Percentiles rank a stretch among this genome's conserved stretches.
Evolutionary conservation across 1,140 invertebrate genomes (phyloP).

Genomic region (Steinernema feltiae): DNA sequence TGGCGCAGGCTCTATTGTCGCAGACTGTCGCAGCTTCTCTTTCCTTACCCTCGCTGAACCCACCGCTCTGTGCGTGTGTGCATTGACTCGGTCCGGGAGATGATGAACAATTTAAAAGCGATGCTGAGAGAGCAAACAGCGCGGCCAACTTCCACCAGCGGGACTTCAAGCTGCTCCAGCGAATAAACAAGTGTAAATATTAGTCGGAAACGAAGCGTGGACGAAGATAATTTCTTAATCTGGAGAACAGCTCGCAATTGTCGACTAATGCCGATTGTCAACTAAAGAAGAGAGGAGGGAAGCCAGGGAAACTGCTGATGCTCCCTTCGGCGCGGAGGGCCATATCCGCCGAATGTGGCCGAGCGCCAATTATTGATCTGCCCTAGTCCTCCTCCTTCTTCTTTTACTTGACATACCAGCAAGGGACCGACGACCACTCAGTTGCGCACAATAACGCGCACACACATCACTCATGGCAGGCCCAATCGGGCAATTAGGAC

Average conservation of each 20-base stretch:
- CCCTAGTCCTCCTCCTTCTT: constrained; percentile 2
- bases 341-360: constrained; percentile 14
- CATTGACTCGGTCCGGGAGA: no score
- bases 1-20: no score
- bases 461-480: constrained; percentile 4
- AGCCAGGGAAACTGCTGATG: not conserved
- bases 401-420: not conserved
- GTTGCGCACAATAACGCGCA: not conserved
- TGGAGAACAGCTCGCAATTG: not conserved
- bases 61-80: no score
- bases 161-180: not conserved
- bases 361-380: constrained; percentile 9
- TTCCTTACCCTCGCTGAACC: no score
- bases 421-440: constrained; percentile 4
- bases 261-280: not conserved
- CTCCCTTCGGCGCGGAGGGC: constrained; percentile 4
- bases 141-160: no score
- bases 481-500: not conserved
- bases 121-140: not conserved
- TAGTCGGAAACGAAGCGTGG: no score
- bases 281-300: not conserved
- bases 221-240: not conserved
- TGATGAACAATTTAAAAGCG: constrained; percentile 12
- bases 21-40: no score
- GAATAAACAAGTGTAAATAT: not conserved